phyloP scores from a whole-genome alignment of 92 coral and sea anemone genomes.

The Palythoa grandiflora region DNA sequence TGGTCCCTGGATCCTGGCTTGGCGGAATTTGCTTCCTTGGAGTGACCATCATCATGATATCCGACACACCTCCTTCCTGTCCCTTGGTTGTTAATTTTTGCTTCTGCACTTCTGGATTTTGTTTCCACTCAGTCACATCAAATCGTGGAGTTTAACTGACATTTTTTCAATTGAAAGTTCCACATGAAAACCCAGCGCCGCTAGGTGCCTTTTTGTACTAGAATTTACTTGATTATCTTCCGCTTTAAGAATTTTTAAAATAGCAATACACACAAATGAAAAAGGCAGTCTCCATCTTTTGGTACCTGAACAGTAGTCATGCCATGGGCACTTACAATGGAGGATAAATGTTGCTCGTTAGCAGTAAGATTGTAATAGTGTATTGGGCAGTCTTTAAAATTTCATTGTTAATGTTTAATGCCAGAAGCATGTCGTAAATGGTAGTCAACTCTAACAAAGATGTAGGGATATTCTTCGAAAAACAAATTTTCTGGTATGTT shows the following conservation, averaged over 20 bases:
- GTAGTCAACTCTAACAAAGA: not conserved
- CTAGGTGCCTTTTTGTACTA: not conserved
- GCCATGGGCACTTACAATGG: constrained; percentile 17
- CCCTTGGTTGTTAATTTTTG: not conserved
- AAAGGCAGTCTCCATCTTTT: constrained; percentile 5
- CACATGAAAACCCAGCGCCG: not conserved
- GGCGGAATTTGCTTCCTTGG: too few relatives aligned
- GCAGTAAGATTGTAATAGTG: not conserved
- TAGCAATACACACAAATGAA: not conserved
- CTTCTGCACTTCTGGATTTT: not conserved
- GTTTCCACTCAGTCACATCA: not conserved
- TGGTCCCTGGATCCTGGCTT: too few relatives aligned
- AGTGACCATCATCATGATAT: too few relatives aligned
- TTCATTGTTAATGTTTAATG: constrained; percentile 4
- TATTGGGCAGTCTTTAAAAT: constrained; percentile 20
- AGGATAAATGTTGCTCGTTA: constrained; percentile 19
- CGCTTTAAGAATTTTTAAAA: not conserved
- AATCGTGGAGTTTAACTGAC: not conserved
- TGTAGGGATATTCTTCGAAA: constrained; percentile 15
- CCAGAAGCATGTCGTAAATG: constrained; percentile 11
- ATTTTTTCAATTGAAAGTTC: not conserved
- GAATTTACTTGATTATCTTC: not conserved
- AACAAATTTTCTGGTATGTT: not conserved
- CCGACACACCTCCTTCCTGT: too few relatives aligned
- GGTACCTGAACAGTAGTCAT: not conserved